Conservation (phyloP, 2,888 invertebrate genomes). For the Keiferia lycopersicella region DNA sequence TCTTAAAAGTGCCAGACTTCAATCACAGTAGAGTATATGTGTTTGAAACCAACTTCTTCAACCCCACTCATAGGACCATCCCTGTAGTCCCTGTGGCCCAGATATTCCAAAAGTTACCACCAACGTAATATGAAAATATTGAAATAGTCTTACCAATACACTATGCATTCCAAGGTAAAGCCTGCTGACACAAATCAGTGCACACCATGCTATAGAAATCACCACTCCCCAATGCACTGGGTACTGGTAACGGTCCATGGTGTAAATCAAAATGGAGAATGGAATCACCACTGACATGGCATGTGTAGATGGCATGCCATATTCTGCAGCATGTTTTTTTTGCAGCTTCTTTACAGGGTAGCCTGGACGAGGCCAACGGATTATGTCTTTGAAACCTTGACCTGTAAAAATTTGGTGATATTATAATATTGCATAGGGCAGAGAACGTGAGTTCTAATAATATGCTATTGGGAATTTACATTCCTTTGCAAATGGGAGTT, state of each 20-base stretch:
- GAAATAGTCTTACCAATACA: slow-evolving; percentile 87
- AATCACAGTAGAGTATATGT: too few species aligned
- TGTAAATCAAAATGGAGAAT: slow-evolving; percentile 90
- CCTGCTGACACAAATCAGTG: slow-evolving; percentile 90
- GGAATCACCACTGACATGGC: slow-evolving; percentile 94
- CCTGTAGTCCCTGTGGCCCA: too few species aligned
- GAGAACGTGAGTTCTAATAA: too few species aligned
- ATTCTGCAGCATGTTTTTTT: slow-evolving; percentile 93
- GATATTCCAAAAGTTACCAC: too few species aligned
- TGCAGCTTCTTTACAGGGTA: slow-evolving; percentile 92
- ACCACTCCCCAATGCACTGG: slow-evolving; percentile 80
- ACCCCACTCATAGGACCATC: too few species aligned
- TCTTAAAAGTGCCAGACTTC: background rate
- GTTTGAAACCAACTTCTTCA: too few species aligned
- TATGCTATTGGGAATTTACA: too few species aligned
- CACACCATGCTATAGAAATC: slow-evolving; percentile 86
- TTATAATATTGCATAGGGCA: too few species aligned
- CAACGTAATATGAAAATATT: too few species aligned
- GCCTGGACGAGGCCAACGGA: slow-evolving; percentile 92
- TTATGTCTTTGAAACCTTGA: slow-evolving; percentile 93
- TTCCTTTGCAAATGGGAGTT: too few species aligned
- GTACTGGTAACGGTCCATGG: slow-evolving; percentile 90
- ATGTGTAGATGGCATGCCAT: slow-evolving; percentile 97
- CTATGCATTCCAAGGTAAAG: slow-evolving; percentile 97
- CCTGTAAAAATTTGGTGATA: slow-evolving; percentile 73